phyloP scores from a whole-genome alignment of 2,888 invertebrate genomes.

The Strigamia crassipes region DNA sequence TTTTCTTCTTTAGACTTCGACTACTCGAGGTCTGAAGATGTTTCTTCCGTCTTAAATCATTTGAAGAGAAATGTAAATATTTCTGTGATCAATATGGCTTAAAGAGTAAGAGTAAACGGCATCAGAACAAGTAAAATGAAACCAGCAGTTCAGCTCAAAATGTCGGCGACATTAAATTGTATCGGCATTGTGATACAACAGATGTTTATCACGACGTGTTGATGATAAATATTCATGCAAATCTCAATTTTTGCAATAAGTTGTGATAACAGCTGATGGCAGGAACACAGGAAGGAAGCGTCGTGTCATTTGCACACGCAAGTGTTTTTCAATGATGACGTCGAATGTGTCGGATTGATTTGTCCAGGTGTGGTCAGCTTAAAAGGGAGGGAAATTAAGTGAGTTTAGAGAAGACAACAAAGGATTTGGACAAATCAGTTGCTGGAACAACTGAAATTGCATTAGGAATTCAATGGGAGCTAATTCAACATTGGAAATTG shows the following conservation, averaged over 20 bases:
- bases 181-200: not conserved
- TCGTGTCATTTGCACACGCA: not conserved
- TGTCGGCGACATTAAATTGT: not conserved
- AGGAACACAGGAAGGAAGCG: no score
- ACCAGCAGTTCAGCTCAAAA: not conserved
- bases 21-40: not conserved
- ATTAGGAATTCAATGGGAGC: no score
- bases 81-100: not conserved
- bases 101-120: not conserved
- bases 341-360: no score
- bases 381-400: no score
- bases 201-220: conserved; percentile 15
- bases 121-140: not conserved
- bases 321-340: no score
- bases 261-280: not conserved
- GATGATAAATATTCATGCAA: not conserved
- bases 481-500: no score
- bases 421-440: no score
- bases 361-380: no score
- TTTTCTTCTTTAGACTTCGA: no score
- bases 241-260: not conserved
- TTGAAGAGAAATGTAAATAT: not conserved
- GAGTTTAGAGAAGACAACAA: no score
- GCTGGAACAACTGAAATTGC: no score
- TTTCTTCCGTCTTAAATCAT: not conserved